phyloP scores from a whole-genome alignment of 2,113 vertebrate species.

The Bos indicus region DNA sequence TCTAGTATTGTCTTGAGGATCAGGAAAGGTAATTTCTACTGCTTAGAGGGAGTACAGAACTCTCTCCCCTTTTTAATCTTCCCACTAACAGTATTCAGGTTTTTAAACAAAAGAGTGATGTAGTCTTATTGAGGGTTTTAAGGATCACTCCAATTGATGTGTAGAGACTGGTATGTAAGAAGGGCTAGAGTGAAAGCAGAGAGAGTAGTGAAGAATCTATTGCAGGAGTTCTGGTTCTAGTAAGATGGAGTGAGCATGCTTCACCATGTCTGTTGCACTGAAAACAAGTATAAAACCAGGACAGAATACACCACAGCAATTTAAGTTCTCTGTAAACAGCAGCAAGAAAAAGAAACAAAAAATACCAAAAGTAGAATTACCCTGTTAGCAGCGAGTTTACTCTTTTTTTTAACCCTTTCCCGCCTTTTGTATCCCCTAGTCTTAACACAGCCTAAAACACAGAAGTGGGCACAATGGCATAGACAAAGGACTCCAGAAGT shows the following conservation, averaged over 20 bases:
- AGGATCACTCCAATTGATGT: neutral
- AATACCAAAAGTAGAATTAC: neutral
- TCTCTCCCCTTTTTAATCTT: neutral
- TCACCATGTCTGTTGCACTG: neutral
- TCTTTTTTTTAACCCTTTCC: neutral
- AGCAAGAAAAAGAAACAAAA: neutral
- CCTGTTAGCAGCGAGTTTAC: neutral
- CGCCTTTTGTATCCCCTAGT: neutral
- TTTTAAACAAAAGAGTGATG: neutral
- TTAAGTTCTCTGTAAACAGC: neutral
- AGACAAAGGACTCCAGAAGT: neutral
- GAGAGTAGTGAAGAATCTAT: neutral
- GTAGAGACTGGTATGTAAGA: neutral
- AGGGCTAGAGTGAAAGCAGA: neutral
- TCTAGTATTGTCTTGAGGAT: neutral
- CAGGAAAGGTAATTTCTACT: neutral
- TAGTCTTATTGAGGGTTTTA: neutral
- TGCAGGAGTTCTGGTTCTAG: neutral
- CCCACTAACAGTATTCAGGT: neutral
- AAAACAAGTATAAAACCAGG: neutral
- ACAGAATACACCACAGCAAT: neutral
- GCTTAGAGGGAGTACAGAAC: neutral
- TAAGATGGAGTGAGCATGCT: neutral
- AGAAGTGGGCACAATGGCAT: neutral
- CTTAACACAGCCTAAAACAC: neutral